Evolutionary conservation across 2,797 vertebrate species (phyloP).

Genomic region (Gambelia wislizenii): DNA sequence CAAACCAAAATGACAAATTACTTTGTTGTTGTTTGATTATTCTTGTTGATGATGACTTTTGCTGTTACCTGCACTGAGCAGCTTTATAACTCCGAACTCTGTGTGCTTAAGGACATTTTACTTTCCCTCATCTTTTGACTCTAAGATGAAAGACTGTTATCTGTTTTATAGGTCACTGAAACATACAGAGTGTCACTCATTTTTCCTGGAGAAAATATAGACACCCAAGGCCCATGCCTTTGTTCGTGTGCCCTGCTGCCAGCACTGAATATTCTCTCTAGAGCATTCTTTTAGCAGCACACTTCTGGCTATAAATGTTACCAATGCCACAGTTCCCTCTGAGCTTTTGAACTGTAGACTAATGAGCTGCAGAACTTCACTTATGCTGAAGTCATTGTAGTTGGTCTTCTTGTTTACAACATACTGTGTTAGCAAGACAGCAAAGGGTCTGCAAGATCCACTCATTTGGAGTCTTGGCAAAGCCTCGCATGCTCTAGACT

Average conservation of each 20-base stretch:
- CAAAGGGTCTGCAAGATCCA: background rate
- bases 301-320: conserved; percentile 2
- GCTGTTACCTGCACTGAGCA: too few relatives aligned
- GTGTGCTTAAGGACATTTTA: rapidly evolving
- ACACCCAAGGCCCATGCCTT: background rate
- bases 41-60: background rate
- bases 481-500: background rate
- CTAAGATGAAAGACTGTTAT: background rate
- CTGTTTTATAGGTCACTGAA: background rate
- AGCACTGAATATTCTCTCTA: conserved; percentile 12
- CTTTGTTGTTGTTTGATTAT: background rate
- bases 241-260: background rate
- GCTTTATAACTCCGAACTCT: background rate
- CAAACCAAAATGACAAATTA: background rate
- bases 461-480: conserved; percentile 1
- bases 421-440: background rate
- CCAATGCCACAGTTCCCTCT: conserved; percentile 15
- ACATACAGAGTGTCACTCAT: background rate
- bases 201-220: rapidly evolving
- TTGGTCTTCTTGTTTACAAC: conserved; percentile 20
- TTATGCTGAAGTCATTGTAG: conserved; percentile 50
- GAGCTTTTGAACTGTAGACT: conserved; percentile 35
- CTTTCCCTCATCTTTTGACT: background rate
- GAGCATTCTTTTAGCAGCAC: conserved; percentile 35
- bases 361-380: conserved; percentile 54